Conservation (phyloP, 2,888 invertebrate genomes). For the Oscheius myriophilus region DNA sequence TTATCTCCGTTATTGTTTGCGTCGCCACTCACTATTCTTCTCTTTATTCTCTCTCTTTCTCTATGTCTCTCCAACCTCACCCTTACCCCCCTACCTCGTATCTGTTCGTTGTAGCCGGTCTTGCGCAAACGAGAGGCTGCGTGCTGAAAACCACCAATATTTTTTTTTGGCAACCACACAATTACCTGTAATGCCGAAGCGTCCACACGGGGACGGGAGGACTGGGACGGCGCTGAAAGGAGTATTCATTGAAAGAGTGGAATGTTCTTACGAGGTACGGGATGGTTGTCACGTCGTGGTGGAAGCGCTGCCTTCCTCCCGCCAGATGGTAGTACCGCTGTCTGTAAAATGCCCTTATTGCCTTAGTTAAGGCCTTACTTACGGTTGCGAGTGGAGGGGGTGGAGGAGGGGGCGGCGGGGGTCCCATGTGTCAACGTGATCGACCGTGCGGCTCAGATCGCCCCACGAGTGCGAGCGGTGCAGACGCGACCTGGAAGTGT, state of each 20-base stretch:
- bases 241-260: neutral
- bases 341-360: slow-evolving; percentile 36
- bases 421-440: slow-evolving; percentile 32
- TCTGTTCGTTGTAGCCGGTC: slow-evolving; percentile 68
- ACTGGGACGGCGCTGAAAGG: slow-evolving; percentile 51
- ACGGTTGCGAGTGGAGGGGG: slow-evolving; percentile 64
- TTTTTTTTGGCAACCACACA: neutral
- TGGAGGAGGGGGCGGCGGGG: slow-evolving; percentile 69
- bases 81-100: slow-evolving; percentile 40
- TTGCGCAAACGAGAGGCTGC: slow-evolving; percentile 70
- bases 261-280: slow-evolving; percentile 48
- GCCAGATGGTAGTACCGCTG: slow-evolving; percentile 66
- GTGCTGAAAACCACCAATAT: slow-evolving; percentile 57
- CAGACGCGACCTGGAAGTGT: slow-evolving; percentile 30
- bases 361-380: slow-evolving; percentile 5
- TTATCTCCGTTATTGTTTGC: no score
- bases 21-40: no score
- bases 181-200: slow-evolving; percentile 63
- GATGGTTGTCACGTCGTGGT: slow-evolving; percentile 64
- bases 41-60: no score
- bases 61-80: no score
- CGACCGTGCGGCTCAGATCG: slow-evolving; percentile 25
- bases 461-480: slow-evolving; percentile 44
- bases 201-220: slow-evolving; percentile 68
- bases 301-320: slow-evolving; percentile 68